Percentiles rank a stretch among this genome's conserved stretches.
These are phyloP conservation scores for Tetragonula carbonaria DNA, from an alignment of 2,888 invertebrate genomes.

Conservation along the genomic window DNA sequence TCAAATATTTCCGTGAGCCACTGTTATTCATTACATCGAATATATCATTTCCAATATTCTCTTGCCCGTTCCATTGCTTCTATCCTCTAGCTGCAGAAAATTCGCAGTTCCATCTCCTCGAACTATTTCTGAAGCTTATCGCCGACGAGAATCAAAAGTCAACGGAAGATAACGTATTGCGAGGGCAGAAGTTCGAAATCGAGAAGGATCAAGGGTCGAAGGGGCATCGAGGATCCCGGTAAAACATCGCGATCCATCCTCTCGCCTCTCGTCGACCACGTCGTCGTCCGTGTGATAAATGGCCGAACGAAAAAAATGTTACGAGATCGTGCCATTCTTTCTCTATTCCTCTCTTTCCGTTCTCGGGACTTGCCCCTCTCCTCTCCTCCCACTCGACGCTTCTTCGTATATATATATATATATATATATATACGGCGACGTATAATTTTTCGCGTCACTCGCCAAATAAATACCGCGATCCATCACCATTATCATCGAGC, in stretches of 20 bases:
- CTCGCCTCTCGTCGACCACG: constrained; percentile 37
- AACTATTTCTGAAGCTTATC: not conserved
- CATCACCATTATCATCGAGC: constrained; percentile 41
- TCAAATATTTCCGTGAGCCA: not conserved
- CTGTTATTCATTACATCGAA: no score
- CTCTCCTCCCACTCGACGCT: constrained; percentile 36
- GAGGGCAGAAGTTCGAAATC: constrained; percentile 43
- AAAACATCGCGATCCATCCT: constrained; percentile 50
- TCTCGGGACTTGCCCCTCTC: constrained; percentile 22
- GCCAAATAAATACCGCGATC: constrained; percentile 53
- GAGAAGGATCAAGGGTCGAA: constrained; percentile 40
- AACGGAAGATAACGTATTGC: constrained; percentile 24
- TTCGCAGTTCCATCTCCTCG: not conserved
- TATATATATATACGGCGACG: not conserved
- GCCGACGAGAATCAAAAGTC: not conserved
- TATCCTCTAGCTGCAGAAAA: not conserved
- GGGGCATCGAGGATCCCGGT: constrained; percentile 50
- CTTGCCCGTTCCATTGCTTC: not conserved
- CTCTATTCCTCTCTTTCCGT: constrained; percentile 5
- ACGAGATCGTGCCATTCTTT: constrained; percentile 64
- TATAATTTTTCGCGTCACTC: constrained; percentile 48
- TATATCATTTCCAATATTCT: not conserved
- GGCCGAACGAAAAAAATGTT: constrained; percentile 58
- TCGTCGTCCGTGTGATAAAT: constrained; percentile 66
- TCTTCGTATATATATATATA: constrained; percentile 17